These are phyloP conservation scores for Scaptomyza polygonia DNA, from an alignment of 2,888 invertebrate species.

Conservation along the genomic window DNA sequence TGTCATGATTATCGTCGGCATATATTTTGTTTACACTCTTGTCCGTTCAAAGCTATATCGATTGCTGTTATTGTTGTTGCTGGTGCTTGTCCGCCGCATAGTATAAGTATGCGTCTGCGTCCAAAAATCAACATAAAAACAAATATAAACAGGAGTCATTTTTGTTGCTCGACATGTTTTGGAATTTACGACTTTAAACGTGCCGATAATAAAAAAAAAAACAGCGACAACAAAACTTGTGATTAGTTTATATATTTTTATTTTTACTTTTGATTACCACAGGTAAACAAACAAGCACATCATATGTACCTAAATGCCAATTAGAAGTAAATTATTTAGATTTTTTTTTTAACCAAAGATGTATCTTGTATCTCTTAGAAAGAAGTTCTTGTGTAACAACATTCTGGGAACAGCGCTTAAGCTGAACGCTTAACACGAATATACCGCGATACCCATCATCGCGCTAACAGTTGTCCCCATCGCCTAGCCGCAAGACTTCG, in stretches of 20 bases:
- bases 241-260: constrained; percentile 70
- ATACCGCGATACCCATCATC: not conserved
- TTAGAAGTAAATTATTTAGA: not conserved
- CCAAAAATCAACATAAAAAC: constrained; percentile 52
- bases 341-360: not conserved
- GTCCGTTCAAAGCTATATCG: constrained; percentile 36
- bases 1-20: constrained; percentile 7
- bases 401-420: not conserved
- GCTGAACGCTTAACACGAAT: not conserved
- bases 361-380: not conserved
- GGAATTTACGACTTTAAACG: constrained; percentile 58
- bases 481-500: not conserved
- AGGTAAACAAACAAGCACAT: not conserved
- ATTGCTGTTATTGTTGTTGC: constrained; percentile 25
- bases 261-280: constrained; percentile 5
- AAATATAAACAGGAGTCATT: constrained; percentile 43
- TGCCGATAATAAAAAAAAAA: constrained; percentile 46
- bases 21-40: not conserved
- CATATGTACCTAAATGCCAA: not conserved
- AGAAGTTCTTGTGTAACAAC: not conserved
- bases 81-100: constrained; percentile 35
- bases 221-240: constrained; percentile 69
- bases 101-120: too few relatives aligned
- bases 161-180: constrained; percentile 35
- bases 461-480: constrained; percentile 2